Evolutionary conservation across 2,113 vertebrate species (phyloP).

Genomic region (Neogobius melanostomus): DNA sequence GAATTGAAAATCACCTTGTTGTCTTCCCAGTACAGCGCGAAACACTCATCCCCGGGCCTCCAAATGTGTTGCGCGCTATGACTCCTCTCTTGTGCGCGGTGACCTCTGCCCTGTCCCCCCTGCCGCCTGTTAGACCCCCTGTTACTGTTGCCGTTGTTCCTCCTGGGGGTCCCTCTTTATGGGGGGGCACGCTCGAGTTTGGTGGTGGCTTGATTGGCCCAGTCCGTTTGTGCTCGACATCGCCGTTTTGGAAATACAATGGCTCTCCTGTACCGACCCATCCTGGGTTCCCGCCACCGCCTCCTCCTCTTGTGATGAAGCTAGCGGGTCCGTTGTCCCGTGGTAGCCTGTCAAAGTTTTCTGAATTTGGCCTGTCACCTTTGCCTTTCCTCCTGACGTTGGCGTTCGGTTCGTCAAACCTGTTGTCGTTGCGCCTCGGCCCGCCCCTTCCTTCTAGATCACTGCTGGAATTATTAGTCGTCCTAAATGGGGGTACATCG

Average conservation of each 20-base stretch:
- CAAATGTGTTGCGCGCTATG: slow-evolving; percentile 68
- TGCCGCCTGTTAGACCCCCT: slow-evolving; percentile 84
- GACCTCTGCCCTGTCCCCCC: slow-evolving; percentile 81
- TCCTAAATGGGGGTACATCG: slow-evolving; percentile 75
- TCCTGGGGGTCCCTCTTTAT: slow-evolving; percentile 78
- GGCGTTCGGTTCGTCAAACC: slow-evolving; percentile 75
- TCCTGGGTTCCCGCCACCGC: slow-evolving; percentile 45
- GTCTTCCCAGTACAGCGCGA: slow-evolving; percentile 98
- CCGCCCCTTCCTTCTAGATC: slow-evolving; percentile 71
- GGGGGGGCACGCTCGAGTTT: slow-evolving; percentile 55
- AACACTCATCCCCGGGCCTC: slow-evolving; percentile 94
- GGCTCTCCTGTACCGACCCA: slow-evolving; percentile 19
- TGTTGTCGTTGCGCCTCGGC: slow-evolving; percentile 40
- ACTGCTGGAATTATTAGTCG: slow-evolving; percentile 62
- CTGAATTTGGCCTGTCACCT: slow-evolving; percentile 81
- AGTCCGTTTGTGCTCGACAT: slow-evolving; percentile 83
- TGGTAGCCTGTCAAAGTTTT: slow-evolving; percentile 78
- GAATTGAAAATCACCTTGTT: slow-evolving; percentile 83
- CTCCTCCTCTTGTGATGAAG: slow-evolving; percentile 66
- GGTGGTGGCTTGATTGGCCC: slow-evolving; percentile 85
- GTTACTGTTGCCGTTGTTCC: slow-evolving; percentile 80
- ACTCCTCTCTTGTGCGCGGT: slow-evolving; percentile 81
- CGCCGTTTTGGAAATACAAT: slow-evolving; percentile 84
- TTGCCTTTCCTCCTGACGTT: slow-evolving; percentile 81
- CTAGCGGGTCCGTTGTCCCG: slow-evolving; percentile 74